phyloP scores from a whole-genome alignment of 2,113 vertebrate genomes.

The Trachemys scripta region DNA sequence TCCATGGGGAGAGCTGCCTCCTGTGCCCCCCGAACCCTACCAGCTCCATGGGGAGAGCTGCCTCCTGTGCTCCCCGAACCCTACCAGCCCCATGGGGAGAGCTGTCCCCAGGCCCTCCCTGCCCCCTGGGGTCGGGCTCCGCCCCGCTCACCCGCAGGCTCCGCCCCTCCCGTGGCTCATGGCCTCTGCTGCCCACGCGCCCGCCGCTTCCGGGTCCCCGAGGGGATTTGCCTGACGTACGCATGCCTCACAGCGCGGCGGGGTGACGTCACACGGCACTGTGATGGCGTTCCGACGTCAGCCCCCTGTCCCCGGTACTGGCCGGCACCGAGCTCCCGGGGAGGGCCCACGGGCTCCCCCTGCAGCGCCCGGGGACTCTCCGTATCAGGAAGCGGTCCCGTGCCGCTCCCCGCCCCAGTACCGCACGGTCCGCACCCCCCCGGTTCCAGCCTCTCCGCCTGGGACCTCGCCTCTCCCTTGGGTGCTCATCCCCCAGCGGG shows the following conservation, averaged over 20 bases:
- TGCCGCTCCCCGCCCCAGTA: too few relatives aligned
- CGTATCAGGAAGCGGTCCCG: background rate
- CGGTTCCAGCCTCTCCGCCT: rapidly evolving
- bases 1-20: too few relatives aligned
- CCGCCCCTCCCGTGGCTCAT: too few relatives aligned
- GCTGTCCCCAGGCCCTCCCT: background rate
- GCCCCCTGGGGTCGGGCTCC: background rate
- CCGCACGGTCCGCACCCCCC: rapidly evolving
- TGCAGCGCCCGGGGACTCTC: too few relatives aligned
- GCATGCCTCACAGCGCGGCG: background rate
- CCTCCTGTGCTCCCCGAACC: background rate
- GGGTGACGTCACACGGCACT: background rate
- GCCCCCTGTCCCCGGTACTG: too few relatives aligned
- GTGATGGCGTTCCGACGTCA: background rate
- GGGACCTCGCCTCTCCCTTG: too few relatives aligned
- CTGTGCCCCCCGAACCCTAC: rapidly evolving
- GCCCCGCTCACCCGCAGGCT: background rate
- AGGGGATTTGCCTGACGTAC: background rate
- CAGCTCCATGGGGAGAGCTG: too few relatives aligned
- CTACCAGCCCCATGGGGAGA: background rate
- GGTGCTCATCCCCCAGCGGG: too few relatives aligned
- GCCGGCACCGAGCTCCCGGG: too few relatives aligned
- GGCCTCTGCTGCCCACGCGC: background rate
- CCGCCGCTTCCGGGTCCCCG: background rate
- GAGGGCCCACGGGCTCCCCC: rapidly evolving